Percentiles rank a stretch among this genome's conserved stretches.
phyloP scores from a whole-genome alignment of 2,113 vertebrate species.

The Chiloscyllium plagiosum region DNA sequence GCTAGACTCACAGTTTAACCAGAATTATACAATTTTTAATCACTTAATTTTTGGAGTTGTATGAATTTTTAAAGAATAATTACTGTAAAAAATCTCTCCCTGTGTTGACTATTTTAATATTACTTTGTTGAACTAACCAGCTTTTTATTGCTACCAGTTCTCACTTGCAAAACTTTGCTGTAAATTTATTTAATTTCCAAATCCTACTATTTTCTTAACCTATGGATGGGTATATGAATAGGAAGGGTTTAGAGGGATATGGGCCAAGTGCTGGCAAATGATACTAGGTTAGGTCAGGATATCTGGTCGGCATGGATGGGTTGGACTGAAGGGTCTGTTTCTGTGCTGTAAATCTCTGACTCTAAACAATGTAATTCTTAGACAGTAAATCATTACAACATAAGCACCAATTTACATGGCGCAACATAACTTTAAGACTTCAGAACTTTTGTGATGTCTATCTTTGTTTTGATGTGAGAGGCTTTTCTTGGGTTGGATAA shows the following conservation, averaged over 20 bases:
- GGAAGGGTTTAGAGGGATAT: too few relatives aligned
- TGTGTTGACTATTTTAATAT: background rate
- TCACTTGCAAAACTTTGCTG: background rate
- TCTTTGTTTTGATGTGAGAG: background rate
- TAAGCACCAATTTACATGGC: background rate
- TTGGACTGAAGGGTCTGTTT: too few relatives aligned
- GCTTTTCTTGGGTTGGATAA: background rate
- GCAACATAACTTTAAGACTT: background rate
- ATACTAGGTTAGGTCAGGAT: too few relatives aligned
- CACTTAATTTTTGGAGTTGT: background rate
- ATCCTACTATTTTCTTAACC: background rate
- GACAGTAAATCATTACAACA: background rate
- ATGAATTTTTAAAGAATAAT: background rate
- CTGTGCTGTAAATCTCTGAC: too few relatives aligned
- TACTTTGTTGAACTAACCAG: background rate
- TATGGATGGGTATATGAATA: background rate
- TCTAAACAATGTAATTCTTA: background rate
- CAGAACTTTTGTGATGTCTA: background rate
- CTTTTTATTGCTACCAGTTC: background rate
- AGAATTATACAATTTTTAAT: background rate
- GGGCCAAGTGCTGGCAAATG: too few relatives aligned
- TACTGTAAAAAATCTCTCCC: background rate
- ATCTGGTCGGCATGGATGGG: too few relatives aligned
- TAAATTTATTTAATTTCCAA: background rate
- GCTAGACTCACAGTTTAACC: background rate